Conservation (phyloP, 1,140 invertebrate species). For the Agrypnia vestita region DNA sequence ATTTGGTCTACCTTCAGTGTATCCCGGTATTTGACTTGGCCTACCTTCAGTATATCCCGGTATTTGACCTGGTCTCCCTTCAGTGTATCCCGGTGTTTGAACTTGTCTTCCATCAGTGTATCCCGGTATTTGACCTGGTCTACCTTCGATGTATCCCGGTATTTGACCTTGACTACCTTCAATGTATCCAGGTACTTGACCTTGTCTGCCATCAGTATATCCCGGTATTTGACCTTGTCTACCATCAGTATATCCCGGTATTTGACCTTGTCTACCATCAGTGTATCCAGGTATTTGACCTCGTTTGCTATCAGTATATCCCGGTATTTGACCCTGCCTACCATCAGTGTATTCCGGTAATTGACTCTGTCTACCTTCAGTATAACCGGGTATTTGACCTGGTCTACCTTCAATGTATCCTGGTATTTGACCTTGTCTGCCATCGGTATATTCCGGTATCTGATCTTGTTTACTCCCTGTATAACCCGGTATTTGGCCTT, state of each 20-base stretch:
- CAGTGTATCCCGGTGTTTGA: neutral
- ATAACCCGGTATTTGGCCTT: conserved; percentile 10
- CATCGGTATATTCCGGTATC: conserved; percentile 3
- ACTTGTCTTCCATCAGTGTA: neutral
- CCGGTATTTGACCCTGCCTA: no score
- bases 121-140: conserved; percentile 6
- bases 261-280: no score
- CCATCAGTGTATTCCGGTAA: neutral
- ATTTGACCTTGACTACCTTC: neutral
- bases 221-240: neutral
- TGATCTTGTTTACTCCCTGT: neutral
- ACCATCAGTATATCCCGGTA: no score
- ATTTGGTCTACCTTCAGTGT: neutral
- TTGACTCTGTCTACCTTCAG: neutral
- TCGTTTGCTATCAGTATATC: no score
- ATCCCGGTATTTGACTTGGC: neutral
- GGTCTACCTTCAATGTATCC: neutral
- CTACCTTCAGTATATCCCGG: neutral
- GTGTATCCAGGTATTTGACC: neutral
- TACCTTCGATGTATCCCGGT: neutral
- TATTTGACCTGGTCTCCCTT: neutral
- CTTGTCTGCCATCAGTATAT: neutral
- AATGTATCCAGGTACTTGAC: neutral
- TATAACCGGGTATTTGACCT: neutral
- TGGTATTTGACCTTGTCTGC: conserved; percentile 33